Evolutionary conservation across 2,888 invertebrate genomes (phyloP), one percentile per base, ranked within the genome.

Genomic region (Chrysina gloriosa): DNA sequence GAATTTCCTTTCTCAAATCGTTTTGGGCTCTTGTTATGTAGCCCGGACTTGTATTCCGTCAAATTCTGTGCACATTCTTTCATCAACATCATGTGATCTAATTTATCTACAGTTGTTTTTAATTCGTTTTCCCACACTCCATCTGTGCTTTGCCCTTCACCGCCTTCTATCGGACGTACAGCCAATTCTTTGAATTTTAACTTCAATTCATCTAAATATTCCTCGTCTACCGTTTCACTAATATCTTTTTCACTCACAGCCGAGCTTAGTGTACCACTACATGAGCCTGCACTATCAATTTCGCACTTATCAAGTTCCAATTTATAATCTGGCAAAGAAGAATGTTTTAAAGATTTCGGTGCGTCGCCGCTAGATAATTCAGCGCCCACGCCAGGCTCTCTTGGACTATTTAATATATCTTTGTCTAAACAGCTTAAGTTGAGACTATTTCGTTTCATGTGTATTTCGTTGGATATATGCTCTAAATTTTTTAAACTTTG

Each of bases 401-500:
- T 79, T 2, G 88, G 88, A 16, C 86, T 85, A 70, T 84, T 85
- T 6, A 84, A 79, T 52, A 86, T 77, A 65, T 88, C 88, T 27
- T 77, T 74, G 21, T 81, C 80, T 25, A 73, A 69, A 25, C 67
- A 68, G 31, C 70, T 66, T 63, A 75, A 71, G 16, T 69, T 71
- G 47, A 72, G 69, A 77, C 87, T 87, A 54, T 89, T 89, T 6
- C 91, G 85, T 78, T 89, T 88, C 79, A 85, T 84, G 80, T 96
- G 95, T 73, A 96, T 96, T 79, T 96, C 95, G 84, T 96, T 95
- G 5, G 96, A 96, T 70, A 97, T 97, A 74, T 91, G 89, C 82
- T 97, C 97, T 25, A 97, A 85, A 71, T 92, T 90, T 73, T 91
- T 90, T 47, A 97, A 85, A 0, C 96, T 93, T 70, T 89, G 89